Conservation (phyloP, 2,888 invertebrate genomes). For the Acleris laterana region DNA sequence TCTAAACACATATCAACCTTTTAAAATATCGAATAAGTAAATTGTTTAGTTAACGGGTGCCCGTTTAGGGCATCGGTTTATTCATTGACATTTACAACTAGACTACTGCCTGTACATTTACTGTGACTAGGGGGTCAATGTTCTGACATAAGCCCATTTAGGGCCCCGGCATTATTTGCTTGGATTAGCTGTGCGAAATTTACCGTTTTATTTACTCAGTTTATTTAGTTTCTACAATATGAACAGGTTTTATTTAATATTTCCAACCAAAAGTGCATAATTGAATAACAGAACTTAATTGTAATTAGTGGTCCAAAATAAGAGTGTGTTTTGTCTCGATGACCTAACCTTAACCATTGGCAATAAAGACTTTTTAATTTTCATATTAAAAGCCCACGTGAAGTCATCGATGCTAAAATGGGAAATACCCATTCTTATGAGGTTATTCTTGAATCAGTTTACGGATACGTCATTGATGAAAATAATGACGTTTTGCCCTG, state of each 20-base stretch:
- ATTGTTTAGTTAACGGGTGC: too few species aligned
- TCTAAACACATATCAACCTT: too few species aligned
- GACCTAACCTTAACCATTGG: background rate
- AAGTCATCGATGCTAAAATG: conserved; percentile 2
- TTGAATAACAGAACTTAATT: too few species aligned
- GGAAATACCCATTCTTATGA: conserved; percentile 5
- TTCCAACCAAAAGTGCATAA: too few species aligned
- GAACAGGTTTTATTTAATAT: too few species aligned
- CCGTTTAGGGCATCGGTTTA: too few species aligned
- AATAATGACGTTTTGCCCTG: background rate
- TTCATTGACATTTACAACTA: conserved; percentile 21
- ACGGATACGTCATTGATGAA: conserved; percentile 17
- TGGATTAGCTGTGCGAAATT: conserved; percentile 27
- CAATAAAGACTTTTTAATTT: background rate
- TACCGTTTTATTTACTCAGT: conserved; percentile 11
- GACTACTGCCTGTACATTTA: conserved; percentile 9
- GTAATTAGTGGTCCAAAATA: too few species aligned
- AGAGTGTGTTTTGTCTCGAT: too few species aligned
- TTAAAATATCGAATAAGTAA: too few species aligned
- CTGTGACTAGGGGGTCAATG: conserved; percentile 47
- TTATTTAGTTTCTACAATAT: too few species aligned
- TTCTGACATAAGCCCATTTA: conserved; percentile 52
- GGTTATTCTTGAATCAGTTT: background rate
- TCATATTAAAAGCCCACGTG: background rate
- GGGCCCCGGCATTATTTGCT: conserved; percentile 42